These are phyloP conservation scores for Ennomos fuscantarius DNA, from an alignment of 2,888 invertebrate species.

Conservation along the genomic window DNA sequence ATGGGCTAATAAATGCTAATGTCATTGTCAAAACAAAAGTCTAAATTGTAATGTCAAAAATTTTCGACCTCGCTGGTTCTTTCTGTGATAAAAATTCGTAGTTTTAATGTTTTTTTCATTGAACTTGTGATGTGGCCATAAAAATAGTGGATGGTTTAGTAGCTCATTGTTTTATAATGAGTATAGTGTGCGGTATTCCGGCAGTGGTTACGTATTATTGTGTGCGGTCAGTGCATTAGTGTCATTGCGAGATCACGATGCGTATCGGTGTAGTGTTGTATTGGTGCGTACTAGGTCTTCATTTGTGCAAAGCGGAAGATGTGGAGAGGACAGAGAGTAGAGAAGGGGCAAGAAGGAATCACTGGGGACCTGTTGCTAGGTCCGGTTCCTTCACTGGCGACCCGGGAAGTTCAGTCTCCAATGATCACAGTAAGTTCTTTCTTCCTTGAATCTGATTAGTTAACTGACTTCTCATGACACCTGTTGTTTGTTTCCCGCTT, in stretches of 20 bases:
- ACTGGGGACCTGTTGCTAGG: slow-evolving; percentile 73
- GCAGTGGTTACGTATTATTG: slow-evolving; percentile 64
- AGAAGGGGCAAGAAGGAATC: slow-evolving; percentile 71
- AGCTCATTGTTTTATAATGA: slow-evolving; percentile 72
- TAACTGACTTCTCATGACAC: slow-evolving; percentile 62
- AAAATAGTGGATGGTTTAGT: slow-evolving; percentile 54
- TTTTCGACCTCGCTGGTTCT: slow-evolving; percentile 67
- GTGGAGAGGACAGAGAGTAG: slow-evolving; percentile 76
- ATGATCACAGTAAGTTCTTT: slow-evolving; percentile 75
- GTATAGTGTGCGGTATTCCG: slow-evolving; percentile 67
- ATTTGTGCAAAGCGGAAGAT: slow-evolving; percentile 79
- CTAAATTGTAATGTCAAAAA: slow-evolving; percentile 31
- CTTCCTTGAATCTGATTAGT: slow-evolving; percentile 54
- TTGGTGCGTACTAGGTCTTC: slow-evolving; percentile 82
- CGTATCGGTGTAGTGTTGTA: slow-evolving; percentile 81
- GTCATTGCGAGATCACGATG: slow-evolving; percentile 80
- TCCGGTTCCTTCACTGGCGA: slow-evolving; percentile 71
- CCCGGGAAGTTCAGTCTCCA: slow-evolving; percentile 52
- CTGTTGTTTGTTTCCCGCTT: slow-evolving; percentile 50
- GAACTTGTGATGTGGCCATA: slow-evolving; percentile 74
- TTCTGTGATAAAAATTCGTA: slow-evolving; percentile 71
- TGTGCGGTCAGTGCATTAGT: slow-evolving; percentile 70
- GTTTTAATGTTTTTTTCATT: slow-evolving; percentile 66
- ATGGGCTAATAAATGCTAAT: background rate
- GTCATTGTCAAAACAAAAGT: slow-evolving; percentile 45